Evolutionary conservation across 1,140 invertebrate genomes (phyloP).

Genomic region (Xylocopa sonorina): DNA sequence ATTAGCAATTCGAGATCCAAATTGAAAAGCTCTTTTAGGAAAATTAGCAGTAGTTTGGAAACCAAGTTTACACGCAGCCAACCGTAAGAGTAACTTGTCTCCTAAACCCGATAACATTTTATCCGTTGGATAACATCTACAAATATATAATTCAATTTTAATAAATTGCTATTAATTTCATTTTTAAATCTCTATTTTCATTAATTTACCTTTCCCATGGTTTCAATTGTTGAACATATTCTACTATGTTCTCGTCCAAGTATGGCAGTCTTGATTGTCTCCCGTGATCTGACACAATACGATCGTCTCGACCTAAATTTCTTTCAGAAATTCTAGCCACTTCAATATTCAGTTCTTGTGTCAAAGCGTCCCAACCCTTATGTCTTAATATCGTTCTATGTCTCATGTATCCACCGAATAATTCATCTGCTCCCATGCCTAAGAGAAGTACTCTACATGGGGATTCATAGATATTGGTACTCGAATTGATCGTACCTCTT

Average conservation of each 20-base stretch:
- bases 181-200: not conserved
- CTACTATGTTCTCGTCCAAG: constrained; percentile 94
- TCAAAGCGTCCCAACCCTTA: constrained; percentile 86
- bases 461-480: constrained; percentile 82
- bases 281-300: constrained; percentile 91
- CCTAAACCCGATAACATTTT: constrained; percentile 89
- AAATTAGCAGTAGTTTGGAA: constrained; percentile 85
- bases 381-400: constrained; percentile 89
- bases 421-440: constrained; percentile 98
- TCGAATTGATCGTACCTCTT: constrained; percentile 79
- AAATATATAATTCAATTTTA: constrained; percentile 66
- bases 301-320: constrained; percentile 97
- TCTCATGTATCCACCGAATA: constrained; percentile 96
- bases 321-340: constrained; percentile 93
- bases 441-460: constrained; percentile 90
- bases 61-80: constrained; percentile 89
- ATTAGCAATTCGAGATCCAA: constrained; percentile 98
- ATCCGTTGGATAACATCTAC: constrained; percentile 85
- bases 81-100: constrained; percentile 95
- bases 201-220: constrained; percentile 88
- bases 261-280: constrained; percentile 94
- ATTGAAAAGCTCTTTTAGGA: constrained; percentile 97
- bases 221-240: constrained; percentile 87
- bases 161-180: not conserved
- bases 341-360: constrained; percentile 88